Conservation (phyloP, 35 echinoderm and acorn worm genomes). For the Holothuria glaberrima region DNA sequence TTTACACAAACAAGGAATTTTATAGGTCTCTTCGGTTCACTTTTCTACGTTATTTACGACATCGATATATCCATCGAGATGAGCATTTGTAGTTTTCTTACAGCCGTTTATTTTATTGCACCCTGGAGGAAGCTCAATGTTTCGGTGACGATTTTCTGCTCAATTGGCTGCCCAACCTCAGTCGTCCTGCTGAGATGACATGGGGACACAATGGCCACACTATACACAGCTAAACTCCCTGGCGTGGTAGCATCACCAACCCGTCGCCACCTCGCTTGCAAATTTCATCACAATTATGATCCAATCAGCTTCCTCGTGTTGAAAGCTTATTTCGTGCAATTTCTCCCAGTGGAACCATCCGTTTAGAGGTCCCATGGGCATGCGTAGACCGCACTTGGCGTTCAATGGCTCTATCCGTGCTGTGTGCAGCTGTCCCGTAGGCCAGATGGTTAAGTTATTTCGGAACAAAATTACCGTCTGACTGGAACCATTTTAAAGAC, state of each 20-base stretch:
- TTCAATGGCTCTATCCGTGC: not conserved
- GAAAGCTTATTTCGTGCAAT: conserved; percentile 59
- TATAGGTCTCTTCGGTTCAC: conserved; percentile 45
- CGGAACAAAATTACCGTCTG: conserved; percentile 27
- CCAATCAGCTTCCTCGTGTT: conserved; percentile 55
- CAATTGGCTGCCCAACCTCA: conserved; percentile 22
- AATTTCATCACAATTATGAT: conserved; percentile 66
- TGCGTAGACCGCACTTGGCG: conserved; percentile 42
- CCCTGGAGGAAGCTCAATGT: conserved; percentile 1
- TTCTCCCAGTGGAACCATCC: conserved; percentile 44
- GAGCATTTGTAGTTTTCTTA: conserved; percentile 50
- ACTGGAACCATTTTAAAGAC: conserved; percentile 51
- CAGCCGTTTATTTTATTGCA: conserved; percentile 46
- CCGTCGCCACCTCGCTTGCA: conserved; percentile 61
- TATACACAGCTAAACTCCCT: conserved; percentile 23
- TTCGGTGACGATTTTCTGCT: conserved; percentile 45
- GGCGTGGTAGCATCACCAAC: conserved; percentile 47
- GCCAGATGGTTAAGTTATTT: conserved; percentile 59
- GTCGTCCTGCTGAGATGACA: not conserved
- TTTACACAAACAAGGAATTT: conserved; percentile 60
- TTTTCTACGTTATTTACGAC: conserved; percentile 24
- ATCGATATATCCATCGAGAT: conserved; percentile 38
- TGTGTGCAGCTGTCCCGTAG: conserved; percentile 35
- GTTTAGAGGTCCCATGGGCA: conserved; percentile 50
- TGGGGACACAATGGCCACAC: not conserved